phyloP scores from a whole-genome alignment of 2,888 invertebrate genomes.

The Theodoxus fluviatilis region DNA sequence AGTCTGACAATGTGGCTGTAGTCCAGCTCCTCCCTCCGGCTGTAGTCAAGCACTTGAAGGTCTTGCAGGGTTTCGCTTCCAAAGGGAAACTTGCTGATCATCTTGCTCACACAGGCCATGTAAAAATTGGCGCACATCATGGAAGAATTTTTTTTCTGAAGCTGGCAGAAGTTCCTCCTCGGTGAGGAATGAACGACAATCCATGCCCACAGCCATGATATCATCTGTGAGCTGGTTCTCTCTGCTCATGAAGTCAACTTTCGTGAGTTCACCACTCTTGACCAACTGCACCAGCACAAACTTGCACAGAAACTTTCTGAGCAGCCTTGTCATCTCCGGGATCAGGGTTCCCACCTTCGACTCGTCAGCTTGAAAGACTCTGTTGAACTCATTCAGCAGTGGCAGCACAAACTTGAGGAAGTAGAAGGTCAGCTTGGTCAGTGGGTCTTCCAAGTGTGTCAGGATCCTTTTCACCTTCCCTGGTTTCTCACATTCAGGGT shows the following conservation, averaged over 20 bases:
- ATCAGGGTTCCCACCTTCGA: neutral
- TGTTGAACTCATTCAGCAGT: slow-evolving; percentile 6
- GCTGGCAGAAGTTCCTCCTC: too few relatives aligned
- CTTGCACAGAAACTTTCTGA: neutral
- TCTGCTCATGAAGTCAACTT: neutral
- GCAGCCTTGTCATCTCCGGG: neutral
- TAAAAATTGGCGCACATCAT: too few relatives aligned
- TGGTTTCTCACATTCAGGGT: neutral
- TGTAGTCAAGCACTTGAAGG: neutral
- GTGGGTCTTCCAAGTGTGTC: neutral
- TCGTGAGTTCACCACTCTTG: neutral
- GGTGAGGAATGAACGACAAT: too few relatives aligned
- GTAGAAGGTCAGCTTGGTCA: neutral
- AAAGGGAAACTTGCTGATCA: neutral
- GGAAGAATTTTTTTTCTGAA: too few relatives aligned
- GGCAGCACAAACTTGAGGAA: neutral
- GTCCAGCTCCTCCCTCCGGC: too few relatives aligned
- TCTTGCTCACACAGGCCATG: neutral
- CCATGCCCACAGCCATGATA: too few relatives aligned
- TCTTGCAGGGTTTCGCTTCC: neutral
- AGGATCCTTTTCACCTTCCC: neutral
- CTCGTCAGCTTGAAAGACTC: slow-evolving; percentile 5
- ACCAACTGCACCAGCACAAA: neutral
- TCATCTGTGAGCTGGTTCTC: too few relatives aligned
- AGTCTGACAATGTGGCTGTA: neutral